Percentiles rank a stretch among this genome's conserved stretches.
Conservation (phyloP, 2,797 vertebrate species). For the Miichthys miiuy region DNA sequence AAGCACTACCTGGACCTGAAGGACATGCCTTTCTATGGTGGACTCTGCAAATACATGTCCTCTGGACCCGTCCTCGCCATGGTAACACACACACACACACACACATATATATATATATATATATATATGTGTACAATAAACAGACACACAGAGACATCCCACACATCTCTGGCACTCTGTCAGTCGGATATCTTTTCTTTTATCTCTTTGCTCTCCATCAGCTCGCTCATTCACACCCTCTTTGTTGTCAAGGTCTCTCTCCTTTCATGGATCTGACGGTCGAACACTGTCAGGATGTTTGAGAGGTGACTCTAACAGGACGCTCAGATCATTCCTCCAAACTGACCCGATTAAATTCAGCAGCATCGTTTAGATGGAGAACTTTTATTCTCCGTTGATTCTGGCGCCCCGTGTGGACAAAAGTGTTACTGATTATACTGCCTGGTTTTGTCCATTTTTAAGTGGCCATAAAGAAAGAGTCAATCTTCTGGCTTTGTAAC, state of each 20-base stretch:
- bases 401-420: too few relatives aligned
- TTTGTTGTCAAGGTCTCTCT: slow-evolving; percentile 11
- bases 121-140: too few relatives aligned
- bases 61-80: slow-evolving; percentile 93
- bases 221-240: slow-evolving; percentile 9
- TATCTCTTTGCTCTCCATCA: slow-evolving; percentile 15
- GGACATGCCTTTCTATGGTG: slow-evolving; percentile 91
- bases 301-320: too few relatives aligned
- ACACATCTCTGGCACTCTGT: background rate
- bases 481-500: too few relatives aligned
- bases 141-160: background rate
- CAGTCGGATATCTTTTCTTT: slow-evolving; percentile 18
- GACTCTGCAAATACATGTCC: slow-evolving; percentile 92
- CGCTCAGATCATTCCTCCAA: too few relatives aligned
- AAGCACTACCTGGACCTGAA: slow-evolving; percentile 94
- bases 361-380: too few relatives aligned
- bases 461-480: too few relatives aligned
- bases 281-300: too few relatives aligned
- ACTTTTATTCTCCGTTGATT: too few relatives aligned
- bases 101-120: background rate
- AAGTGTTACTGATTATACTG: too few relatives aligned
- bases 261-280: background rate
- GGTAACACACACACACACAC: slow-evolving; percentile 81
- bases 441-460: too few relatives aligned
- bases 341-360: too few relatives aligned